phyloP scores from a whole-genome alignment of 2,888 invertebrate genomes.

The Cordilura impudica region DNA sequence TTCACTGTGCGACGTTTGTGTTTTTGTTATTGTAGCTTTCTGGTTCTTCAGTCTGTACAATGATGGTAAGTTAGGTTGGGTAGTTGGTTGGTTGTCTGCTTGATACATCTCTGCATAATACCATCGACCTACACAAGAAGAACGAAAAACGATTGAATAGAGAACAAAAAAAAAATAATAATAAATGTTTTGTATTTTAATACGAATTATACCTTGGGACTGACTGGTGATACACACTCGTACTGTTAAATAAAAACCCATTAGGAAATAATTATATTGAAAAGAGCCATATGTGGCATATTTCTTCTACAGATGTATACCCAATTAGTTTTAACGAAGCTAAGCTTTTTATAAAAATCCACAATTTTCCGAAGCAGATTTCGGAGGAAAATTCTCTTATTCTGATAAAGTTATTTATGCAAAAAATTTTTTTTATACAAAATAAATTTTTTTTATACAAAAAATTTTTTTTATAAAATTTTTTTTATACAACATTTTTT shows the following conservation, averaged over 20 bases:
- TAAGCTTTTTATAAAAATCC: too few relatives aligned
- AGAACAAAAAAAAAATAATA: constrained; percentile 41
- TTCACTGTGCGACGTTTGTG: constrained; percentile 14
- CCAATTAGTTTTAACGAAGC: too few relatives aligned
- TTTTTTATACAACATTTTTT: too few relatives aligned
- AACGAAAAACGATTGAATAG: constrained; percentile 28
- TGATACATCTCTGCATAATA: constrained; percentile 38
- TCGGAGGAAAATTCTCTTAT: too few relatives aligned
- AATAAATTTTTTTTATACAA: too few relatives aligned
- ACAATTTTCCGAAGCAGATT: too few relatives aligned
- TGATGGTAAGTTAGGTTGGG: constrained; percentile 23
- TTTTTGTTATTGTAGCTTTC: constrained; percentile 4
- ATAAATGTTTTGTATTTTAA: constrained; percentile 34
- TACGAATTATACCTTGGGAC: not conserved
- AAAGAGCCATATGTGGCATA: not conserved
- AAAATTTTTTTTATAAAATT: too few relatives aligned
- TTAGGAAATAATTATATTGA: constrained; percentile 30
- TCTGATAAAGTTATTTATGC: too few relatives aligned
- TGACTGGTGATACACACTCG: not conserved
- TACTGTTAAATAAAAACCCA: constrained; percentile 3
- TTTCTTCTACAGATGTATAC: too few relatives aligned
- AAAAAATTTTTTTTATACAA: too few relatives aligned
- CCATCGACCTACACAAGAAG: constrained; percentile 51
- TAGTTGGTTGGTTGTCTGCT: constrained; percentile 16
- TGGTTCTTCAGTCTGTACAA: constrained; percentile 19